Conservation (phyloP, 2,113 vertebrate genomes). For the Xiphophorus hellerii region DNA sequence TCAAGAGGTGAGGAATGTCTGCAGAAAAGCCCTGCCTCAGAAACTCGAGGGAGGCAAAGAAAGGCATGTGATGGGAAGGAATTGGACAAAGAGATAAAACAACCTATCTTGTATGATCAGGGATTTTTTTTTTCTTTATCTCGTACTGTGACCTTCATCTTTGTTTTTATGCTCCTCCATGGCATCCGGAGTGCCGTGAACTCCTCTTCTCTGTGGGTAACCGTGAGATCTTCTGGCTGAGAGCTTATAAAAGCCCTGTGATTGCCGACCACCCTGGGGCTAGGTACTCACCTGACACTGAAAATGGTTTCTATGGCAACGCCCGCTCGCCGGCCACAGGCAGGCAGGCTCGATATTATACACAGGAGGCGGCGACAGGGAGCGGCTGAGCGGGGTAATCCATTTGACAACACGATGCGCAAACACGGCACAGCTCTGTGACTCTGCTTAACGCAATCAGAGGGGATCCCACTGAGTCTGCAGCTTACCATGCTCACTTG, state of each 20-base stretch:
- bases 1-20: constrained; percentile 10
- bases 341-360: constrained; percentile 27
- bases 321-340: constrained; percentile 23
- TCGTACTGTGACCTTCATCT: constrained; percentile 23
- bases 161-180: constrained; percentile 25
- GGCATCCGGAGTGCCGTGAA: constrained; percentile 51
- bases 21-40: constrained; percentile 26
- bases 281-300: constrained; percentile 60
- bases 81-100: constrained; percentile 42
- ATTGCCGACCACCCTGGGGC: constrained; percentile 58
- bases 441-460: constrained; percentile 34
- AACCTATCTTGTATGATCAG: constrained; percentile 57
- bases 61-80: constrained; percentile 24
- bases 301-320: constrained; percentile 67
- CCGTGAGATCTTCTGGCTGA: constrained; percentile 58
- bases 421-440: constrained; percentile 36
- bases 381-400: constrained; percentile 43
- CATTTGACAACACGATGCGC: constrained; percentile 56
- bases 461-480: constrained; percentile 9
- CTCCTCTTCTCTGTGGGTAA: constrained; percentile 57
- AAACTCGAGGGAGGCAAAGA: constrained; percentile 13
- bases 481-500: constrained; percentile 16
- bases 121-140: constrained; percentile 30
- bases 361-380: constrained; percentile 12
- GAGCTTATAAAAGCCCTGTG: constrained; percentile 63